Base-by-base conservation (phyloP, 2,888 invertebrate genomes). In the Rhaphigaster nebulosa region DNA sequence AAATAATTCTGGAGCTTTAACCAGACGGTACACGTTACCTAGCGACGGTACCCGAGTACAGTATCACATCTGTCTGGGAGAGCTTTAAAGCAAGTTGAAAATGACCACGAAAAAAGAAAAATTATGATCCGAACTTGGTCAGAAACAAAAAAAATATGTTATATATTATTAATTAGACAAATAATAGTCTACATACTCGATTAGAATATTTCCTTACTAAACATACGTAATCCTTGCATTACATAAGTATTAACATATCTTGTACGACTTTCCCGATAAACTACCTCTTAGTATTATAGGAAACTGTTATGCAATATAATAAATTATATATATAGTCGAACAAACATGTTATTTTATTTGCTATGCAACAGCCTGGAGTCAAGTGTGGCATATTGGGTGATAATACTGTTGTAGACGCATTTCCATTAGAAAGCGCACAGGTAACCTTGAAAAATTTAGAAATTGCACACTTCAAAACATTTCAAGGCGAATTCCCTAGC, bases 371-470 rank as follows among this genome's bases (percentile, higher is more conserved):
- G 29, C 70, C n/a, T 18, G 34, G 20, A 65, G 65, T 6, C 65
- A 38, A 8, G n/a, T 4, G 38, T 38, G 70, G 38, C 38, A 38
- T 76, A 76, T 38, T 34, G 70, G 23, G 29, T 76, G 70, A 38
- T 12, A 18, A 3, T 38, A 1, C 5, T n/a, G 20, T 76, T n/a
- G 20, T 76, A 20, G 34, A 76, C 70, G 70, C 23, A 76, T 76
- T 76, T 76, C 70, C 23, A 76, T 76, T 76, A 76, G 70, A 76
- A 76, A 76, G 70, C 8, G 4, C 6, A 76, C 70, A 34, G 65
- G 8, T 38, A 76, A 76, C 70, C 70, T 76, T 76, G 70, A 76
- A 76, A 70, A 76, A 34, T 76, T 76, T 76, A 76, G 70, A 76
- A 76, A 38, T 38, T 76, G 65, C 65, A 65, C 29, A 29, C 13